Conservation (phyloP, 2,888 invertebrate species). For the Scotopteryx bipunctaria region DNA sequence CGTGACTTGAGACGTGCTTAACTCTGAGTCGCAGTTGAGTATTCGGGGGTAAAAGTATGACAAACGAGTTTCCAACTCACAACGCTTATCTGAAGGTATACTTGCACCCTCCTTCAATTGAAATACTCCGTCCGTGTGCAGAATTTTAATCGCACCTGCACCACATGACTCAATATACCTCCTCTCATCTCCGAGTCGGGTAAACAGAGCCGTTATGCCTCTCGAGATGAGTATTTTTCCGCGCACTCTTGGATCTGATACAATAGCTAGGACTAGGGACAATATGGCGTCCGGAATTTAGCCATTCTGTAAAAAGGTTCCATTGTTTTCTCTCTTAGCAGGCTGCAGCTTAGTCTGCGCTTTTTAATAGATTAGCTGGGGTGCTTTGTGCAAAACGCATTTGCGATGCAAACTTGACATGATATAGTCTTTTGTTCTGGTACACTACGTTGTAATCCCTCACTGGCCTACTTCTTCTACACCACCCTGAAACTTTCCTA, state of each 20-base stretch:
- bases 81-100: conserved; percentile 4
- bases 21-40: no score
- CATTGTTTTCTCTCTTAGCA: conserved; percentile 48
- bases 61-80: no score
- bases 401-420: conserved; percentile 19
- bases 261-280: conserved; percentile 46
- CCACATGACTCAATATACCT: conserved; percentile 25
- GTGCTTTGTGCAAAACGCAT: conserved; percentile 32
- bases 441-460: conserved; percentile 10
- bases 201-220: conserved; percentile 36
- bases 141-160: conserved; percentile 16
- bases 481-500: background rate
- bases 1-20: no score
- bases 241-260: conserved; percentile 38
- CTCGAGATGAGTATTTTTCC: conserved; percentile 52
- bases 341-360: conserved; percentile 44
- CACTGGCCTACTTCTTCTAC: conserved; percentile 9
- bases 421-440: conserved; percentile 19
- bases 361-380: conserved; percentile 45
- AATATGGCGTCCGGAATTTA: conserved; percentile 50
- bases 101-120: background rate
- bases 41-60: no score
- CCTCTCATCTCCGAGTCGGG: conserved; percentile 7
- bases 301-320: conserved; percentile 48
- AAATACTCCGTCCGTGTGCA: conserved; percentile 5